Evolutionary conservation across 2,113 vertebrate genomes (phyloP).

Genomic region (Ariopsis seemanni): DNA sequence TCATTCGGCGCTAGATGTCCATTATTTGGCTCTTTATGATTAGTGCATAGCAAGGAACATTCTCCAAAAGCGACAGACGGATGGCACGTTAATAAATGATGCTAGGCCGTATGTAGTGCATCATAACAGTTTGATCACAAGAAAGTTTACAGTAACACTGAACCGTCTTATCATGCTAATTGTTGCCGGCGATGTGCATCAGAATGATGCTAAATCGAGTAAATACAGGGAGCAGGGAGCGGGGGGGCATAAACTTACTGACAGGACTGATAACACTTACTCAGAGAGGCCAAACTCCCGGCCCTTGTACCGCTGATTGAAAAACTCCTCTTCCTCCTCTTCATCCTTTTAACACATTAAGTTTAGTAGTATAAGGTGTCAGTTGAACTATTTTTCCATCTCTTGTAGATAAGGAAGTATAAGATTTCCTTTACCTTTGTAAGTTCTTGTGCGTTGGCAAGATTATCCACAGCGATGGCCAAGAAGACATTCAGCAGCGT

Average conservation of each 20-base stretch:
- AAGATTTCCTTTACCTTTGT: constrained; percentile 66
- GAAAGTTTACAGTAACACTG: constrained; percentile 5
- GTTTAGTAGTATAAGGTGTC: not conserved
- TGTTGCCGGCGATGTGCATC: not conserved
- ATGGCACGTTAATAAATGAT: constrained; percentile 67
- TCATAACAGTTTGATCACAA: constrained; percentile 22
- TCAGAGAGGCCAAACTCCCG: constrained; percentile 97
- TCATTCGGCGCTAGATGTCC: not conserved
- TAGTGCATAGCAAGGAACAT: constrained; percentile 36
- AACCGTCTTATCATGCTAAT: not conserved
- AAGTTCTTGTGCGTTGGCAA: constrained; percentile 78
- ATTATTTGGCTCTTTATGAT: not conserved
- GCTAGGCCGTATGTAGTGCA: constrained; percentile 41
- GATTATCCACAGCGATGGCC: constrained; percentile 80
- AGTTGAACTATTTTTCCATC: not conserved
- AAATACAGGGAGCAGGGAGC: not conserved
- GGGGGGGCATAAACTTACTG: constrained; percentile 4
- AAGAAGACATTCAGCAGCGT: constrained; percentile 79
- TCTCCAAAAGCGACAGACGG: constrained; percentile 67
- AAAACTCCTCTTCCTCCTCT: constrained; percentile 95
- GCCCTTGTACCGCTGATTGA: constrained; percentile 97
- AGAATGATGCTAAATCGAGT: not conserved
- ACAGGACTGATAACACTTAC: constrained; percentile 77
- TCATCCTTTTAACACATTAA: constrained; percentile 80
- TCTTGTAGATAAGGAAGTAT: not conserved